Base-by-base conservation (phyloP, 2,797 vertebrate species). In the Otus scops region DNA sequence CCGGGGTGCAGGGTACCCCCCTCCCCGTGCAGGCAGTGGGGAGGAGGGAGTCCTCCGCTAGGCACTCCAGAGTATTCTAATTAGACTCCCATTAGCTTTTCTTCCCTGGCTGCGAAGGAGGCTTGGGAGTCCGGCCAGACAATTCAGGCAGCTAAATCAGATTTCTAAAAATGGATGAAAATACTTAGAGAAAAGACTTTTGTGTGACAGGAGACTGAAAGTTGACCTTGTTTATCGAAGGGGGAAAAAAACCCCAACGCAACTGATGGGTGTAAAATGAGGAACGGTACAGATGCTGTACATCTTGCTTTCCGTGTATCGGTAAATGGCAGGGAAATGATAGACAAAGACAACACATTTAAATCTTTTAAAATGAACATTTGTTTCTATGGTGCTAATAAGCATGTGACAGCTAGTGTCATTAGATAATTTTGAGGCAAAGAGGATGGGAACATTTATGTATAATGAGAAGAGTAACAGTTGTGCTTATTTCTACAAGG, bases 361-460 rank as follows among this genome's bases (percentile, higher is more conserved):
- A 39, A 68, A 53, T 21, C 22, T 76, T 89, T 75, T 47, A 3
- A 87, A 93, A 73, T n/a, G 6, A 91, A 57, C 21, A 9, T 73
- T 73, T 91, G 54, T 89, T 95, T 92, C 68, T 89, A 24, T 59
- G 51, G 71, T 85, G 84, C 87, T 87, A 75, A 88, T 24, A 70
- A 74, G 83, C 19, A 36, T 43, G 51, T 91, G 71, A 75, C 43
- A 89, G 7, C 24, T 43, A 47, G 27, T 79, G 60, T 85, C 67
- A 53, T 48, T 38, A 65, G 41, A 27, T 47, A 48, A 63, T 73
- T 77, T 8, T 51, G 63, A 89, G 54, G 47, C 5, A 1, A 71
- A 74, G 30, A 85, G 26, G 39, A 17, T 41, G 76, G 84, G 38
- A 91, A 65, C 45, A n/a, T 89, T 39, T 69, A 38, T 15, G 11